A percentile compares a stretch with the other conserved stretches of the same genome.
phyloP scores from a whole-genome alignment of 2,888 invertebrate species.

The Cecidostiba fungosa region DNA sequence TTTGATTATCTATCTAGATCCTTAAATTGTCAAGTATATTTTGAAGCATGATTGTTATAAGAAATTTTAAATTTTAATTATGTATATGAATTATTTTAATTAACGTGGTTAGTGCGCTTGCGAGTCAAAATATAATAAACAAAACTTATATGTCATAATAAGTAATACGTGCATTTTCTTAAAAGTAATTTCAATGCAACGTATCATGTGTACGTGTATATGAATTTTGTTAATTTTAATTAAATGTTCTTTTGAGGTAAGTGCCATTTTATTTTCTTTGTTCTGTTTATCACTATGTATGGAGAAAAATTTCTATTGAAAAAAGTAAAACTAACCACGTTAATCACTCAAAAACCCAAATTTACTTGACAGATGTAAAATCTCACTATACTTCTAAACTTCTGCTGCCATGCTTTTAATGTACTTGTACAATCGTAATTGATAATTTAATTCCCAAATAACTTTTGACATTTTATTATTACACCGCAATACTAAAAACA shows the following conservation, averaged over 20 bases:
- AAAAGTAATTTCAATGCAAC: neutral
- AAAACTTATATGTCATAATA: conserved; percentile 63
- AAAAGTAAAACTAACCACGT: conserved; percentile 2
- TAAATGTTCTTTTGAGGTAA: conserved; percentile 5
- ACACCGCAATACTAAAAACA: conserved; percentile 46
- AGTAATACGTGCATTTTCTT: too few species aligned
- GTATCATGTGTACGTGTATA: neutral
- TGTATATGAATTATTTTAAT: conserved; percentile 13
- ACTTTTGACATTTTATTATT: neutral
- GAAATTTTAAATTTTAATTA: too few species aligned
- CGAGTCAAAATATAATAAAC: conserved; percentile 66
- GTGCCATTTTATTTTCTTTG: neutral
- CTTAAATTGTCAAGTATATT: too few species aligned
- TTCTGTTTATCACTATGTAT: neutral
- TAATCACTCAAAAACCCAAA: neutral
- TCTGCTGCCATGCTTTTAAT: neutral
- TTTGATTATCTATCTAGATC: too few species aligned
- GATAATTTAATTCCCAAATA: neutral
- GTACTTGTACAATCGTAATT: neutral
- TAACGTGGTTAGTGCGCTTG: conserved; percentile 65
- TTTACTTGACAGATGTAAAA: neutral
- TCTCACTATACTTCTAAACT: too few species aligned
- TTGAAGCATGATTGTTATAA: too few species aligned
- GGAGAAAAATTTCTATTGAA: neutral
- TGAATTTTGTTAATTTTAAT: neutral